Evolutionary conservation across 2,888 invertebrate genomes (phyloP), one percentile per base, ranked within the genome.

Genomic region (Plemyria rubiginata): DNA sequence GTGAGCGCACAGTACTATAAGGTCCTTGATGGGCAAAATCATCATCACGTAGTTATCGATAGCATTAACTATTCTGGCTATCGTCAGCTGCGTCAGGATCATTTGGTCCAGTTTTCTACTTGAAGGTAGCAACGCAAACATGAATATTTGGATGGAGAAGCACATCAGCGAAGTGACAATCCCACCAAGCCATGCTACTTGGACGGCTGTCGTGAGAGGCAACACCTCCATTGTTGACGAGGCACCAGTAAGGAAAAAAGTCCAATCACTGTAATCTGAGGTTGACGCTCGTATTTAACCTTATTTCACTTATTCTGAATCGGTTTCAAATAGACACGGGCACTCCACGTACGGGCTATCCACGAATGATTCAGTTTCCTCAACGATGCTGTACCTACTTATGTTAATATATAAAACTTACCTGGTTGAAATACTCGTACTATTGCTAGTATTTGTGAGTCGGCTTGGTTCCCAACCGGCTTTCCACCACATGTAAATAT

Each of bases 71-170:
- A 81, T 67, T 60, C 87, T 80, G 1, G 87, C 81, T 3, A 79
- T 54, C 0, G 84, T 79, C 68, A 89, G 71, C 40, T 87, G 83
- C 1, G 74, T 70, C 1, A 89, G 68, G 0, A 87, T 77, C 58
- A 81, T 81, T 61, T 86, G 87, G 64, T 88, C 87, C 15, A 79
- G 70, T 65, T 84, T 86, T 13, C 87, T 78, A 62, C 80, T 77
- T 36, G 74, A 76, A 4, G 82, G 81, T 38, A 76, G 84, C 0
- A 77, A 16, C 0, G 74, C 65, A 36, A 71, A 80, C 0, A 73
- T 48, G 0, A 69, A 11, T 6, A 76, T 15, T 36, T 75, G 66
- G 3, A 71, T 65, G 6, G 46, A 28, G 0, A 87, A 54, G 38
- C 84, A 80, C 4, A 77, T 8, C 4, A 66, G 12, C 0, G 88